A percentile compares a stretch with the other conserved stretches of the same genome.
phyloP scores from a whole-genome alignment of 2,113 vertebrate species.

The Lampris incognitus region DNA sequence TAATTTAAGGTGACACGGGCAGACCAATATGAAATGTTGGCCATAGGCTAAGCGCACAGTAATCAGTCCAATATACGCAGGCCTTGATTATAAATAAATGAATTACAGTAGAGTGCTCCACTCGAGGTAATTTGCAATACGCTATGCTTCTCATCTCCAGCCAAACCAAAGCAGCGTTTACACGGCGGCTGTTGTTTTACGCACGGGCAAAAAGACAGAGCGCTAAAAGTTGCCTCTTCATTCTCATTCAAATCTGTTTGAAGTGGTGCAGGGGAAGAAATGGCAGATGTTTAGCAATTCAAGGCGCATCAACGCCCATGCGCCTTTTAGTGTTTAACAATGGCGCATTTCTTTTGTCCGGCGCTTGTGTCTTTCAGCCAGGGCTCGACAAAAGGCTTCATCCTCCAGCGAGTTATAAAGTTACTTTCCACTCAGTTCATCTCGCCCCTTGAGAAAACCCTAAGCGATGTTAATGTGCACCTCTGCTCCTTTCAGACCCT shows the following conservation, averaged over 20 bases:
- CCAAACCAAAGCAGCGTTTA: conserved; percentile 26
- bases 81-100: no score
- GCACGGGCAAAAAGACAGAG: conserved; percentile 57
- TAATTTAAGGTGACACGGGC: no score
- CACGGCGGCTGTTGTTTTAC: conserved; percentile 65
- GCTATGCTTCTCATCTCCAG: neutral
- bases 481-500: conserved; percentile 80
- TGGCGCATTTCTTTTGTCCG: conserved; percentile 78
- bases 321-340: conserved; percentile 81
- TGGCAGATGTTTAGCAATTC: conserved; percentile 89
- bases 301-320: conserved; percentile 82
- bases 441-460: conserved; percentile 83
- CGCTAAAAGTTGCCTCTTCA: conserved; percentile 56
- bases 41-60: no score
- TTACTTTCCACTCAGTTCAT: conserved; percentile 89
- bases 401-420: conserved; percentile 87
- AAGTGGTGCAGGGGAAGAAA: conserved; percentile 80
- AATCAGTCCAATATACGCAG: no score
- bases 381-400: conserved; percentile 80
- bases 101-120: no score
- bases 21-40: no score
- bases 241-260: conserved; percentile 82
- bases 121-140: no score
- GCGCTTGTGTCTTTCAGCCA: conserved; percentile 81
- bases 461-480: conserved; percentile 87